Evolutionary conservation across 1,140 invertebrate species (phyloP).

Genomic region (Euschistus heros): DNA sequence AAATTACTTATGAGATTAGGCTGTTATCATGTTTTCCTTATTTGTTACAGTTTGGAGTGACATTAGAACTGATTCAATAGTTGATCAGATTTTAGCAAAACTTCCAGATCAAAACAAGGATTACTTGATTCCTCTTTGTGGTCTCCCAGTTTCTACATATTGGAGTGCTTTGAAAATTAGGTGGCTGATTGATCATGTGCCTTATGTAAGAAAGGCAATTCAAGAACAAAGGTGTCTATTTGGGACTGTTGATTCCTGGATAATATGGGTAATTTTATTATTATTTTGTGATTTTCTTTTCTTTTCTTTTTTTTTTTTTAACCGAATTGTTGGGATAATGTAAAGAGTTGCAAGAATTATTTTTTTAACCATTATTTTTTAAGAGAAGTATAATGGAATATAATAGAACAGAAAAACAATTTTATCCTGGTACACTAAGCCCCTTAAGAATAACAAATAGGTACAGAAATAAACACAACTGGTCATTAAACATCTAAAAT

Average conservation of each 20-base stretch:
- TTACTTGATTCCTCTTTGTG: slow-evolving; percentile 68
- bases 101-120: slow-evolving; percentile 63
- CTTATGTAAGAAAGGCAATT: slow-evolving; percentile 64
- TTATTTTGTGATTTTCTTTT: not conserved
- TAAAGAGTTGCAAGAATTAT: not conserved
- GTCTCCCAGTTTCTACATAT: slow-evolving; percentile 89
- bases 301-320: not conserved
- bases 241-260: slow-evolving; percentile 93
- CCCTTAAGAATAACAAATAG: too few relatives aligned
- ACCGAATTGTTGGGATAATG: not conserved
- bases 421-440: too few relatives aligned
- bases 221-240: slow-evolving; percentile 68
- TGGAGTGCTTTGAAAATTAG: slow-evolving; percentile 86
- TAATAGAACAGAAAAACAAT: too few relatives aligned
- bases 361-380: too few relatives aligned
- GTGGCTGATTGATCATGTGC: slow-evolving; percentile 88
- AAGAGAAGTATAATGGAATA: too few relatives aligned
- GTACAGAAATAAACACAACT: too few relatives aligned
- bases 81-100: slow-evolving; percentile 64
- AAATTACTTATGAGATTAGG: too few relatives aligned
- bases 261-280: slow-evolving; percentile 64
- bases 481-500: too few relatives aligned
- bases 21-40: too few relatives aligned
- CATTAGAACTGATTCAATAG: slow-evolving; percentile 72
- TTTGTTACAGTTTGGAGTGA: slow-evolving; percentile 63